A percentile compares a stretch with the other conserved stretches of the same genome.
phyloP scores from a whole-genome alignment of 2,888 invertebrate species.

The Bombyx huttoni region DNA sequence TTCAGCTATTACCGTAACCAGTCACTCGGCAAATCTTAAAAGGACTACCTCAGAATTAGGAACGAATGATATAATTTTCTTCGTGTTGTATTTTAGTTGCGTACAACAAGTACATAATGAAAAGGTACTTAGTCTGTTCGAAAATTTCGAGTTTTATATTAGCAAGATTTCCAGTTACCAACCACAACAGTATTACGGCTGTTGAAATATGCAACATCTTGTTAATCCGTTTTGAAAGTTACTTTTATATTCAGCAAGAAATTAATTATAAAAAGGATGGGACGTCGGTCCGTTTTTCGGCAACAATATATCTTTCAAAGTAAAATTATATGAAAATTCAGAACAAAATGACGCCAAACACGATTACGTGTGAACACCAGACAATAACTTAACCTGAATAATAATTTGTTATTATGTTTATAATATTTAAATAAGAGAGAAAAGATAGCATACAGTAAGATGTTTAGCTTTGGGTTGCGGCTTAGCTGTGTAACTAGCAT shows the following conservation, averaged over 20 bases:
- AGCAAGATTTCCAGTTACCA: background rate
- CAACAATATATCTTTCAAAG: background rate
- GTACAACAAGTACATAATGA: background rate
- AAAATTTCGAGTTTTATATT: too few relatives aligned
- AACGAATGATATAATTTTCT: constrained; percentile 11
- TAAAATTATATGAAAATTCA: background rate
- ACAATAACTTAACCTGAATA: too few relatives aligned
- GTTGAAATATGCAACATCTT: constrained; percentile 19
- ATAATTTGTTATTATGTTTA: too few relatives aligned
- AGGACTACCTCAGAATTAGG: constrained; percentile 20
- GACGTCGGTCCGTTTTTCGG: background rate
- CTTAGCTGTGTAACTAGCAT: too few relatives aligned
- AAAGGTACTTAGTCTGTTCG: too few relatives aligned
- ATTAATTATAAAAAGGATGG: constrained; percentile 10
- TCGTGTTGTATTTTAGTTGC: constrained; percentile 5
- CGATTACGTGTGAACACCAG: too few relatives aligned
- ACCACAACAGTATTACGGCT: constrained; percentile 5
- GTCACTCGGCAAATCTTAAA: constrained; percentile 35
- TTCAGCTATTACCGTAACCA: constrained; percentile 33
- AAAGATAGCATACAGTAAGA: too few relatives aligned
- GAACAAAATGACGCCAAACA: too few relatives aligned
- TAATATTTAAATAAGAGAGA: too few relatives aligned
- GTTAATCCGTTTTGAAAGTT: constrained; percentile 21
- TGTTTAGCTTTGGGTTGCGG: too few relatives aligned
- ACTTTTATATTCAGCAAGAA: constrained; percentile 17